Percentiles rank a stretch among this genome's conserved stretches.
Evolutionary conservation across 1,140 invertebrate genomes (phyloP).

Genomic region (Acromyrmex charruanus): DNA sequence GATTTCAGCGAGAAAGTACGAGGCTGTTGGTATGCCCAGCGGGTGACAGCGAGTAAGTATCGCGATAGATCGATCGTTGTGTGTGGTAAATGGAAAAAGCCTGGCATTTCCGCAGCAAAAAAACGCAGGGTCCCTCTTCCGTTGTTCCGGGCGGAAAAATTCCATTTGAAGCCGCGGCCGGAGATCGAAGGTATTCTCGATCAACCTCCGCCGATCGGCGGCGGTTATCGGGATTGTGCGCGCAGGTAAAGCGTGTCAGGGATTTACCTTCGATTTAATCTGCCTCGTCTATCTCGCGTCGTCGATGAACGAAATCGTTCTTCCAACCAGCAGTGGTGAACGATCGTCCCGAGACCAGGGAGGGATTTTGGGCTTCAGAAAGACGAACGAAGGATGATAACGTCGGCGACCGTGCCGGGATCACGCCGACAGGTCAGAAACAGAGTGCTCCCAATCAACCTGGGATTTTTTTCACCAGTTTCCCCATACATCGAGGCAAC

Average conservation of each 20-base stretch:
- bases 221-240: constrained; percentile 38
- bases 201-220: neutral
- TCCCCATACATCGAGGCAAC: constrained; percentile 14
- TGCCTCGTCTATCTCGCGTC: constrained; percentile 57
- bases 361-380: constrained; percentile 64
- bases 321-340: constrained; percentile 52
- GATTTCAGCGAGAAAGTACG: constrained; percentile 25
- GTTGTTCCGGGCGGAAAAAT: constrained; percentile 44
- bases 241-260: constrained; percentile 47
- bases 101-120: constrained; percentile 33
- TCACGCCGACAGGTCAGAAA: constrained; percentile 71
- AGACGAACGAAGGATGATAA: constrained; percentile 76
- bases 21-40: neutral
- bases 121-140: neutral
- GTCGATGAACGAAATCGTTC: constrained; percentile 65
- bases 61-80: constrained; percentile 35
- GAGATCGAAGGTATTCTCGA: constrained; percentile 53
- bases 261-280: constrained; percentile 73
- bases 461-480: constrained; percentile 59
- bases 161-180: constrained; percentile 44
- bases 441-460: constrained; percentile 72
- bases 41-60: constrained; percentile 5
- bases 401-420: constrained; percentile 56
- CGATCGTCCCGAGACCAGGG: neutral
- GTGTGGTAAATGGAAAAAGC: neutral